phyloP scores from a whole-genome alignment of 2,888 invertebrate species.

The Dasysyrphus albostriatus region DNA sequence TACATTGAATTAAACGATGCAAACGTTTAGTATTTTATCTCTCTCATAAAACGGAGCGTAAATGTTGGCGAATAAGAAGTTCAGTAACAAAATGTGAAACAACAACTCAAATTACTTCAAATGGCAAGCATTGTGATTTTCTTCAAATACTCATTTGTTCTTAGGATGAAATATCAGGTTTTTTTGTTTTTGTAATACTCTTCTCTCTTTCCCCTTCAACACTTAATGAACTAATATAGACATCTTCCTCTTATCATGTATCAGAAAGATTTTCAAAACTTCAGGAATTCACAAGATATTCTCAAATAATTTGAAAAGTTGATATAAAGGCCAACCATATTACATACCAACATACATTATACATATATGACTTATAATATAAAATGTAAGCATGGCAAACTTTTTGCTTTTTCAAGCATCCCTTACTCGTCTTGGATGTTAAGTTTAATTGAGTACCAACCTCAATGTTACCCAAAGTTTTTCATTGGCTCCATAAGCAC shows the following conservation, averaged over 20 bases:
- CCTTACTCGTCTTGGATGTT: neutral
- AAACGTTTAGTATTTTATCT: too few species aligned
- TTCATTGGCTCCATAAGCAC: slow-evolving; percentile 38
- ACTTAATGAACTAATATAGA: neutral
- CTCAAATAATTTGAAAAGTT: slow-evolving; percentile 52
- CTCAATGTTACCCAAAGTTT: slow-evolving; percentile 40
- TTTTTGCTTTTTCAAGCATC: slow-evolving; percentile 15
- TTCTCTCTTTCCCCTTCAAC: neutral
- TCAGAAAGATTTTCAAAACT: slow-evolving; percentile 16
- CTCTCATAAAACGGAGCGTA: too few species aligned
- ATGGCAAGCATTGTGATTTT: too few species aligned
- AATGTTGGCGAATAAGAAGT: too few species aligned
- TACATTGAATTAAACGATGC: too few species aligned
- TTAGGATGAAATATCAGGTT: too few species aligned
- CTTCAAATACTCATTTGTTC: too few species aligned
- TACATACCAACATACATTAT: too few species aligned
- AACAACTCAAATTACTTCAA: too few species aligned
- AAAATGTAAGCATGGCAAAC: neutral
- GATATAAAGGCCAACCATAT: slow-evolving; percentile 31
- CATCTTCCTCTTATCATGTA: neutral
- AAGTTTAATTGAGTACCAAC: slow-evolving; percentile 56
- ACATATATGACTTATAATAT: neutral
- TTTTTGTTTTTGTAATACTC: too few species aligned
- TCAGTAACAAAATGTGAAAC: too few species aligned
- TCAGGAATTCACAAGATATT: slow-evolving; percentile 12